Evolutionary conservation across 2,888 invertebrate genomes (phyloP), one percentile per base, ranked within the genome.

Genomic region (Ligdia adustata): DNA sequence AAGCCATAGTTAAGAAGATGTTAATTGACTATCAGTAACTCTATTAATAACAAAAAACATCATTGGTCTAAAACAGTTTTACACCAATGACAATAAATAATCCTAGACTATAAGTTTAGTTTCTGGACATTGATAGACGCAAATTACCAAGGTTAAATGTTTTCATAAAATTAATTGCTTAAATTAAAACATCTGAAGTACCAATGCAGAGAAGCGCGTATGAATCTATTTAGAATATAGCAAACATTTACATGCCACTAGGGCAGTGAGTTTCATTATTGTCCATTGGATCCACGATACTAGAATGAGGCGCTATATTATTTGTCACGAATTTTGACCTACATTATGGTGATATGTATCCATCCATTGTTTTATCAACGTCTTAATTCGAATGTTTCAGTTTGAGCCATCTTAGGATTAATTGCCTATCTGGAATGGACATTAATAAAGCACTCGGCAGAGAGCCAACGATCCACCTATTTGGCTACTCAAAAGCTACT

Each of bases 341-440:
- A 72, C 66, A 69, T 79, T 56, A 33, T 52, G 60, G 55, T 46
- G 67, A 52, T 64, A 74, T 76, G 73, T 65, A 68, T 75, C 13
- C 5, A 22, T 22, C 22, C 7, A 6, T 22, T 6, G 22, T 22
- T 22, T 22, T 22, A 22, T 22, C 22, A 6, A 22, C 4, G 18
- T 18, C 18, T 1, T 18, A 18, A 4, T 18, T 18, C 6, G 18
- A 2, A 7, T 22, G 11, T 32, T 48, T 18, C 44, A 34, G 18
- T 12, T 15, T 24, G 14, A 9, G 27, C 26, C 7, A 26, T 31
- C 14, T 20, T 20, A 6, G 12, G 39, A 42, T 51, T 38, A n/a
- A 41, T 45, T 9, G 26, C 18, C 11, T 39, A 20, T 14, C 20
- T 24, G 16, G 14, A 7, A 11, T 20, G 14, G 14, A 9, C 31